Conservation (phyloP, 53 echinoderm and acorn worm species). For the Arbacia lixula region DNA sequence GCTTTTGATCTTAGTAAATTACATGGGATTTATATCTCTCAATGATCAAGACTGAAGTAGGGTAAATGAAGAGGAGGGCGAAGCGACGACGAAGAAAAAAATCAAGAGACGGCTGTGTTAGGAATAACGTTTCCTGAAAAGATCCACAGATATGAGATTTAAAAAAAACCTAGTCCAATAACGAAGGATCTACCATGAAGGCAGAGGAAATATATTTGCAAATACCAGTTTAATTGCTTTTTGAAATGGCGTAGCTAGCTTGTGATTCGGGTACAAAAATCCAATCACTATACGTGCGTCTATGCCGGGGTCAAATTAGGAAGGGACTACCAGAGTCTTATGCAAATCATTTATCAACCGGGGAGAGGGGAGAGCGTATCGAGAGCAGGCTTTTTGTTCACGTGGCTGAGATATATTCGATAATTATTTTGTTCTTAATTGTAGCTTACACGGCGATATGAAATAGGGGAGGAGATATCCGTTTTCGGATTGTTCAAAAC, state of each 20-base stretch:
- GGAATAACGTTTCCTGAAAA: not conserved
- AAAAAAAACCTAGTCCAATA: no score
- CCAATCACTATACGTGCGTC: not conserved
- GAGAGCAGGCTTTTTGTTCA: no score
- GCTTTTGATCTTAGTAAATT: constrained; percentile 32
- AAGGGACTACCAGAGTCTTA: not conserved
- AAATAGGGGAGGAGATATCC: no score
- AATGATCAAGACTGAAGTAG: not conserved
- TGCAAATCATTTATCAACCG: constrained; percentile 12
- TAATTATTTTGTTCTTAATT: no score
- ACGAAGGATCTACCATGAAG: not conserved
- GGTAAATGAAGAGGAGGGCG: no score
- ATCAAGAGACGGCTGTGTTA: not conserved
- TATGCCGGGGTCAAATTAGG: not conserved
- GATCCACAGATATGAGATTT: no score
- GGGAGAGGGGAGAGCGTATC: no score
- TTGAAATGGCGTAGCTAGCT: constrained; percentile 1
- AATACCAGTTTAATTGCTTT: not conserved
- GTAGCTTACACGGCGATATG: no score
- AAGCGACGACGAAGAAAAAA: constrained; percentile 10
- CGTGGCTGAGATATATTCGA: no score
- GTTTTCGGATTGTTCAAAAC: no score
- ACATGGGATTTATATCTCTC: constrained; percentile 3
- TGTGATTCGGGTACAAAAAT: constrained; percentile 13
- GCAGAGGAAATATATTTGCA: not conserved